Base-by-base conservation (phyloP, 2,113 vertebrate species). In the Saccopteryx leptura region DNA sequence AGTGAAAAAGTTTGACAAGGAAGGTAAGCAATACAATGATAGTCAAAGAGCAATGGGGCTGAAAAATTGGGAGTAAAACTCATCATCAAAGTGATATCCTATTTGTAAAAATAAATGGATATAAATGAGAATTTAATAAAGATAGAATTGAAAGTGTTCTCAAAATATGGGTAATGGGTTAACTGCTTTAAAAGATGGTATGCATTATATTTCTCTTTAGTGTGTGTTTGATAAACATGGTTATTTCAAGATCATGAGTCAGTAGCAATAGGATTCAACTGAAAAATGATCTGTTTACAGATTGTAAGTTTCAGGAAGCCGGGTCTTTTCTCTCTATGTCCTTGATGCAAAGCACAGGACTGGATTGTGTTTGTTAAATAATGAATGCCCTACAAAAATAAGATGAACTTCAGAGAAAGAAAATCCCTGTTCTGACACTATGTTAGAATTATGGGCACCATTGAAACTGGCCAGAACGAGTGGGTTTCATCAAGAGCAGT, bases 281-380 rank as follows among this genome's bases (percentile, higher is more conserved):
- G 81, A 95, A 95, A 90, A 95, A 79, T 71, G 69, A 94, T 96
- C 91, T 97, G 74, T 85, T 93, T 90, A 95, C 72, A 93, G 84
- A 94, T 60, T 76, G 56, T 74, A 54, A 90, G 54, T 88, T 97
- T 97, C 76, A 95, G 74, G 39, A 94, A 54, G 31, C 79, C 96
- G 21, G 46, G 56, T 88, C 63, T 80, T 94, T 97, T 97, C 93
- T 90, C 79, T 95, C 87, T 90, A 15, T 71, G 81, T 94, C 81
- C 84, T 80, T 97, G 95, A 84, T 87, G 84, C 65, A 91, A 56
- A 92, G 21, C 54, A 76, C 75, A 84, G 33, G 54, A 19, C 90
- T 96, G 94, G 84, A 69, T 50, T 95, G 58, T 96, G 81, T 96
- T 93, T 60, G 11, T 94, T 95, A 93, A 95, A 93, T 93, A 39